Evolutionary conservation across 2,888 invertebrate species (phyloP), one percentile per base, ranked within the genome.

Genomic region (Drosophila engyochracea): DNA sequence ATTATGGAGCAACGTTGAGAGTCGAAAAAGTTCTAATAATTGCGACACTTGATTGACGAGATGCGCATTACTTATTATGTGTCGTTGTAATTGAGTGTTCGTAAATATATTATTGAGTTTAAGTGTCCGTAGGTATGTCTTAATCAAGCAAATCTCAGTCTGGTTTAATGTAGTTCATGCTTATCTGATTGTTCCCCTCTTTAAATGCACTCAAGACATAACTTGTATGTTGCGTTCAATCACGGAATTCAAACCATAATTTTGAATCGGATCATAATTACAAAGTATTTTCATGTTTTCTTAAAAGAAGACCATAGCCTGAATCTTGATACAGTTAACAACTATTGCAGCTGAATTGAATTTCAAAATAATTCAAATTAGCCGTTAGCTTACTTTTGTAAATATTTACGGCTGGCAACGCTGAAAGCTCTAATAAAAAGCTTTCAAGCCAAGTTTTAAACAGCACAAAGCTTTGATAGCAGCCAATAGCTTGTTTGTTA

Each of bases 1-100:
- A 85, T 89, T 70, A 55, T 68, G 41, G 58, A 70, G 74, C 82
- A 51, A 55, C 41, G 31, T 22, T 41, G 35, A 33, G 22, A 60
- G 10, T 22, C 25, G 33, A 30, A 33, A 31, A 54, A 28, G 30
- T 41, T n/a, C 10, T 10, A 67, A 49, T 49, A 53, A 39, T 35
- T 59, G 16, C 54, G 22, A 44, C 52, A 58, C 31, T 69, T 55
- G 78, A n/a, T 39, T 66, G 54, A 65, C 69, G 28, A 69, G 66
- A 59, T 58, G 68, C 25, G 52, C 31, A 39, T 65, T 16, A 16
- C 14, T 47, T 25, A 65, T 55, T 65, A 33, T 70, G 30, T 28
- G 14, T 47, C 30, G 14, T 47, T 39, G 12, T 47, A n/a, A 30
- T 9, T 14, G 6, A 59, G 39, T 54, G 47, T 52, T 30, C 3